These are phyloP conservation scores for Tribolium castaneum DNA, from an alignment of 1,140 invertebrate species.

Conservation along the genomic window DNA sequence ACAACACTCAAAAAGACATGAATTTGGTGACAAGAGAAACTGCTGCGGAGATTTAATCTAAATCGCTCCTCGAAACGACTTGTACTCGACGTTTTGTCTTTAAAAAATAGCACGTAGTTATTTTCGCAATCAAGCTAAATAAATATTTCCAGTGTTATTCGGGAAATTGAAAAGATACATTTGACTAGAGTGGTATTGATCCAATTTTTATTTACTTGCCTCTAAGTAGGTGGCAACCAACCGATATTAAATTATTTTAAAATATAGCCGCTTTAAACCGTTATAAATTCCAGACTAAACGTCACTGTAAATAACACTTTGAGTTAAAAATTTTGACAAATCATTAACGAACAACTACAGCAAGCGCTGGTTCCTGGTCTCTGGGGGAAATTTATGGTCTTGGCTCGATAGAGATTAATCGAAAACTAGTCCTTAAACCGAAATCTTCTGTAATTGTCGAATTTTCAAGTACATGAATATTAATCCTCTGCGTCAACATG, in stretches of 20 bases:
- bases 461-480: conserved; percentile 30
- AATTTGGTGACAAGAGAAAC: conserved; percentile 12
- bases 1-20: conserved; percentile 2
- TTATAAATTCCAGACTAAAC: no score
- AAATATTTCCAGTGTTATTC: conserved; percentile 8
- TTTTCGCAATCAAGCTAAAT: neutral
- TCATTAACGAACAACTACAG: conserved; percentile 13
- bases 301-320: no score
- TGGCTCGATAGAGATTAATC: conserved; percentile 31
- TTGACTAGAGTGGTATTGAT: conserved; percentile 12
- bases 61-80: neutral
- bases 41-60: conserved; percentile 1
- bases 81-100: neutral
- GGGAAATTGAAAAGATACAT: conserved; percentile 16
- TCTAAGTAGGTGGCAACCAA: conserved; percentile 1
- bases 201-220: neutral
- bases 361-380: conserved; percentile 13
- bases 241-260: neutral
- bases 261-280: neutral
- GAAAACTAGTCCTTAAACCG: conserved; percentile 27
- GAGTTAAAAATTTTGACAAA: neutral
- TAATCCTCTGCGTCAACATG: neutral
- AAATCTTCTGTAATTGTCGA: conserved; percentile 3
- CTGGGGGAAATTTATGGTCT: conserved; percentile 21
- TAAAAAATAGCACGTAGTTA: neutral